Base-by-base conservation (phyloP, 2,797 vertebrate species). In the Epinephelus malabaricus region DNA sequence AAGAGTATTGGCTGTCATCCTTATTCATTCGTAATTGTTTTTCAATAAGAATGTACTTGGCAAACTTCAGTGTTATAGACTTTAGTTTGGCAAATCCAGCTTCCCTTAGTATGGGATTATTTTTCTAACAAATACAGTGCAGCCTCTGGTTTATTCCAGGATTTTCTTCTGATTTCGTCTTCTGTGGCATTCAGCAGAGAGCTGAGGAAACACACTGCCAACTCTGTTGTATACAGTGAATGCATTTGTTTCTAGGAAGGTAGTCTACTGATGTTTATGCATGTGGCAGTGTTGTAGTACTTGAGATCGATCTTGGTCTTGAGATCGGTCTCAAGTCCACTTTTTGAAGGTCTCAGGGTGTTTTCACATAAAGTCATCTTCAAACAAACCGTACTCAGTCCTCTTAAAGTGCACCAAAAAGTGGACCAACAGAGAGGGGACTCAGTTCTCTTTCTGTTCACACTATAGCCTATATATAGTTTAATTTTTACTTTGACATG, bases 81-180 rank as follows among this genome's bases (percentile, higher is more conserved):
- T 43, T 69, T 40, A 64, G 40, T 60, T 75, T 58, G 50, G 72
- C 53, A 66, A 76, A 85, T 64, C 25, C 46, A 59, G 58, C 23
- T 73, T 76, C 56, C 10, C 1, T 40, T 70, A 45, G 14, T 30
- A 58, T n/a, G 27, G 51, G 58, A 59, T 74, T 76, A 47, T 78
- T 79, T 69, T 60, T 73, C n/a, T 3, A 23, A 73, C 56, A 64
- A 59, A 60, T 34, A n/a, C 46, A 43, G 27, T 25, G 23, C 19
- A 27, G 30, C 46, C 62, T 69, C 10, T n/a, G n/a, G 51, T 68
- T 81, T 45, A 25, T 58, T 50, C 25, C 45, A 73, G 64, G 23
- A 64, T 83, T 65, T 82, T 51, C 70, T 63, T n/a, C 69, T 43
- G 47, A 38, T 72, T 79, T 75, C 1, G 45, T 86, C 38, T 62